Evolutionary conservation across 2,113 vertebrate genomes (phyloP), one percentile per base, ranked within the genome.

Genomic region (Eclectus roratus): DNA sequence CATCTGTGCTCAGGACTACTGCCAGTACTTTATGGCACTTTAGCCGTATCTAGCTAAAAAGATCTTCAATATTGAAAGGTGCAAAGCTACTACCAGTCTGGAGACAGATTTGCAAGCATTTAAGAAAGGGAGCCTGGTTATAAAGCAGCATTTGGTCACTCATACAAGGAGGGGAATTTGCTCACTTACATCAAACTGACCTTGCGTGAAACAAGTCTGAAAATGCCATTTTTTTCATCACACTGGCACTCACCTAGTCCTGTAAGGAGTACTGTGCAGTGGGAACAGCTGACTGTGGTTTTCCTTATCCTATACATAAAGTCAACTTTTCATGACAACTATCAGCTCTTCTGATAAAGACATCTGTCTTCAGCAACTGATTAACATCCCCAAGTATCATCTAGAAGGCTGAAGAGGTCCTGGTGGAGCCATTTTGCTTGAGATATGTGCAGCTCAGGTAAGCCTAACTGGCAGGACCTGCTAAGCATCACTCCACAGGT

Each of bases 201-300:
- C 33, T 39, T 39, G 16, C 3, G 8, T 43, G 17, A 72, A 83
- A 83, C 39, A 41, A 55, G 29, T 3, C 47, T 46, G 71, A 18
- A 64, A 85, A 58, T 4, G 17, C 3, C n/a, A 43, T 3, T 28
- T 19, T 58, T 78, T 56, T 11, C 43, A 35, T 12, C 24, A 41
- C 0, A 0, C 18, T 87, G 44, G 44, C 33, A 49, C 56, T 43
- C 2, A 8, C 23, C 17, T 21, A 1, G 13, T 61, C 37, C 24
- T 24, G 20, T 35, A 55, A 65, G 65, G 49, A 83, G 25, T n/a
- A 35, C 77, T 24, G 25, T n/a, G 19, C 25, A n/a, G 39, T 27
- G 55, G 25, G 18, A 90, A 46, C 33, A 72, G 39, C 76, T 52
- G 18, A 58, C 12, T 65, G 11, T 37, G 29, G 39, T n/a, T 37